These are phyloP conservation scores for Alcedo atthis DNA, from an alignment of 2,797 vertebrate species.

Conservation along the genomic window DNA sequence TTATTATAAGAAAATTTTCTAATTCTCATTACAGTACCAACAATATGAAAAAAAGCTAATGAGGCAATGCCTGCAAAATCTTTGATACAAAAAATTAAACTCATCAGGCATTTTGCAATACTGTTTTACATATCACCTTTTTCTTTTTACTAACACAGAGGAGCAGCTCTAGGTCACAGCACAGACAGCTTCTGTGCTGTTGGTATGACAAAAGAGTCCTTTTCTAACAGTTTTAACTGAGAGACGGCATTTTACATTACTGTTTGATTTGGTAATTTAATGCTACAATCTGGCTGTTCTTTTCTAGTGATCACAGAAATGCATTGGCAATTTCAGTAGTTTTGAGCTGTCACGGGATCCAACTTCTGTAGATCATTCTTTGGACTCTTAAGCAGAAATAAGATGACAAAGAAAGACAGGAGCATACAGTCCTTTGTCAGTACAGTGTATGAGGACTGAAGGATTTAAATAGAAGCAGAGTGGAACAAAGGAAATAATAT, in stretches of 20 bases:
- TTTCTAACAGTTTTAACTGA: background rate
- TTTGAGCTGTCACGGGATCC: background rate
- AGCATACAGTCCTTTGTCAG: background rate
- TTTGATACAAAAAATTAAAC: background rate
- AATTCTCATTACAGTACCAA: background rate
- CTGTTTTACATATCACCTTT: background rate
- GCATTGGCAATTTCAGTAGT: background rate
- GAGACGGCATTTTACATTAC: background rate
- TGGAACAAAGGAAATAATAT: background rate
- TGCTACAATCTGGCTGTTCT: background rate
- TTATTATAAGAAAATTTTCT: background rate
- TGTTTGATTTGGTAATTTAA: background rate
- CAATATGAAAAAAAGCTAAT: background rate
- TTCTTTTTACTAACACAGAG: background rate
- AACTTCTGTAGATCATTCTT: background rate
- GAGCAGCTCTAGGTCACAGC: background rate
- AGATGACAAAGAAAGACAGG: background rate
- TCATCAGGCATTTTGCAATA: background rate
- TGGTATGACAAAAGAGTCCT: background rate
- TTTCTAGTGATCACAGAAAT: background rate
- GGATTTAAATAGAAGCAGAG: background rate
- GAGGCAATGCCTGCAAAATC: background rate
- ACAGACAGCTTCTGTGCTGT: background rate
- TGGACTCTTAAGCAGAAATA: background rate
- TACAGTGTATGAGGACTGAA: accelerated